phyloP scores from a whole-genome alignment of 2,113 vertebrate species.

The Neomonachus schauinslandi region DNA sequence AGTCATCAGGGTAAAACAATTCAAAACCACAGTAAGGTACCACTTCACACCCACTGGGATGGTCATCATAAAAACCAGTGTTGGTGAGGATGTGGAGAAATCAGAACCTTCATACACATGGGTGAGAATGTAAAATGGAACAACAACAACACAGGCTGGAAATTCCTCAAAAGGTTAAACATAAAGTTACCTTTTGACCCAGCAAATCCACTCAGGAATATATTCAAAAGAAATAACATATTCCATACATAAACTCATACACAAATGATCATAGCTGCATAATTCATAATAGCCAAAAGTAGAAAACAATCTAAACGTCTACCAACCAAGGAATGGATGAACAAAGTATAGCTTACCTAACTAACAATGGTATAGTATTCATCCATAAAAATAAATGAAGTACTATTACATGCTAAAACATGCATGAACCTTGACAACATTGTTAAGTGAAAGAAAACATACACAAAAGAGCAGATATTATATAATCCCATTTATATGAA shows the following conservation, averaged over 20 bases:
- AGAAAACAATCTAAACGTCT: neutral
- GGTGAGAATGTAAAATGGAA: neutral
- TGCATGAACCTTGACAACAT: neutral
- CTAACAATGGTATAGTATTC: neutral
- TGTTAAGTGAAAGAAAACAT: neutral
- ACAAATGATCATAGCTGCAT: neutral
- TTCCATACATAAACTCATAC: neutral
- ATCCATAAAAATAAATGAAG: neutral
- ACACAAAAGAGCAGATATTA: neutral
- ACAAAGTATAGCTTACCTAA: neutral
- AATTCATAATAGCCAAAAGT: neutral
- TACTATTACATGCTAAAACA: neutral
- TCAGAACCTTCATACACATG: neutral
- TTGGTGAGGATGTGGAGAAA: neutral
- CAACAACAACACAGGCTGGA: neutral
- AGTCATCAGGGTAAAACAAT: neutral
- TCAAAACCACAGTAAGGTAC: neutral
- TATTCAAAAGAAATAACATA: neutral
- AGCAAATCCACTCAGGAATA: neutral
- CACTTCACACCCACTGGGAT: neutral
- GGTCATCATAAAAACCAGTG: neutral
- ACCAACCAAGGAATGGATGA: neutral
- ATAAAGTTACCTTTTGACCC: neutral
- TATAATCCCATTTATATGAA: neutral
- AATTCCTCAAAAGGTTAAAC: neutral